Conservation (phyloP, 2,797 vertebrate species). For the Xerus rutilus region DNA sequence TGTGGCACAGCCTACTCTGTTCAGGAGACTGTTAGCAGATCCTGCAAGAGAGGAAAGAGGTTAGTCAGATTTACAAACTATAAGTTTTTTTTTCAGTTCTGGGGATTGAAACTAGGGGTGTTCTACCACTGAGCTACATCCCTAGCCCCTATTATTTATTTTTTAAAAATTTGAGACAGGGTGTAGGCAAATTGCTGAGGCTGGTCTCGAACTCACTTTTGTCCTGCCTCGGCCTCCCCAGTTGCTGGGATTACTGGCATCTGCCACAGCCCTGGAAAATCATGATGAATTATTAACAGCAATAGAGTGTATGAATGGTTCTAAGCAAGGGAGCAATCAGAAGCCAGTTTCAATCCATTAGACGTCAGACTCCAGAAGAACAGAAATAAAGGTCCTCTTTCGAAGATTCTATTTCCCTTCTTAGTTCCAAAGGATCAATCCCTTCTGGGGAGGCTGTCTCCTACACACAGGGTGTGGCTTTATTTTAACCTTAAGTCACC, state of each 20-base stretch:
- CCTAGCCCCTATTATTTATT: no score
- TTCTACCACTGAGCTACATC: no score
- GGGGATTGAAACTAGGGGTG: no score
- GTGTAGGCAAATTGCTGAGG: no score
- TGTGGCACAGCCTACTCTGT: neutral
- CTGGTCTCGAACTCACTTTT: no score
- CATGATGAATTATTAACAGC: neutral
- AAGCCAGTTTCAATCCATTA: neutral
- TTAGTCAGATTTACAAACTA: neutral
- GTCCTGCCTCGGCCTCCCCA: no score
- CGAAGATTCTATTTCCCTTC: neutral
- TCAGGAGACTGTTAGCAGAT: no score
- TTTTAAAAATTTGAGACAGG: no score
- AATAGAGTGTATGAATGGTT: neutral
- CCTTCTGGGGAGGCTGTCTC: neutral
- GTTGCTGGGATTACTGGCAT: no score
- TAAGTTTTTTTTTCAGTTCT: no score
- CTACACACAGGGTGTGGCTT: neutral
- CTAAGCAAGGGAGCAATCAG: neutral
- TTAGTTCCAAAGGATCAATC: neutral
- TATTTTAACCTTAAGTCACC: neutral
- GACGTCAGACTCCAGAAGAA: neutral
- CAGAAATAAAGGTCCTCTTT: slow-evolving; percentile 13
- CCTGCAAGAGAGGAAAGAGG: neutral
- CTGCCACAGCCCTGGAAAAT: neutral